phyloP scores from a whole-genome alignment of 2,113 vertebrate genomes.

The Myrmecobius fasciatus region DNA sequence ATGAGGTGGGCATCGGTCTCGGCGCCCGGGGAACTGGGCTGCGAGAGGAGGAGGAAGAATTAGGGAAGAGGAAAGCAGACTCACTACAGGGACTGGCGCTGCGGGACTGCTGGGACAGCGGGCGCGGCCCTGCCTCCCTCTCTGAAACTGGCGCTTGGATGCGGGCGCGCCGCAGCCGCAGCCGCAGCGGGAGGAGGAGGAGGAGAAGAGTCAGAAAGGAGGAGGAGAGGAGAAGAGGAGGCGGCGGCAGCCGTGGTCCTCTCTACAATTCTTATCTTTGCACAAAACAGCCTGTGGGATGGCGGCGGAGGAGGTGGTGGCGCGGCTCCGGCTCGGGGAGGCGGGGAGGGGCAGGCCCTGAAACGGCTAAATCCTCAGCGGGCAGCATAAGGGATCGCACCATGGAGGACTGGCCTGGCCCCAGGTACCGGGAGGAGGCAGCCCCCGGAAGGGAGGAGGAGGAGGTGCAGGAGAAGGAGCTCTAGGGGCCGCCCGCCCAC shows the following conservation, averaged over 20 bases:
- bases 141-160: background rate
- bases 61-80: background rate
- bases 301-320: constrained; percentile 68
- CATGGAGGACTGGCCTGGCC: constrained; percentile 32
- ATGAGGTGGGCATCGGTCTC: background rate
- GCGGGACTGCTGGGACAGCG: background rate
- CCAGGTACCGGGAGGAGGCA: background rate
- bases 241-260: constrained; percentile 66
- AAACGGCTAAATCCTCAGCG: constrained; percentile 57
- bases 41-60: background rate
- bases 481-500: background rate
- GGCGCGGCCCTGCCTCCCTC: background rate
- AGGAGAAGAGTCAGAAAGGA: constrained; percentile 2
- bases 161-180: constrained; percentile 71
- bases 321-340: constrained; percentile 30
- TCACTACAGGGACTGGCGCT: background rate
- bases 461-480: background rate
- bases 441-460: background rate
- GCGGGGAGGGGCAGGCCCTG: constrained; percentile 47
- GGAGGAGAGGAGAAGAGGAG: constrained; percentile 22
- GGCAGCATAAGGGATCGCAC: constrained; percentile 54
- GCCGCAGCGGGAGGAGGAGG: constrained; percentile 54
- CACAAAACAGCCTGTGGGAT: constrained; percentile 65
- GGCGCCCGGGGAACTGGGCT: background rate
- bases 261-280: constrained; percentile 53